Evolutionary conservation across 2,797 vertebrate species (phyloP).

Genomic region (Parauchenoglanis ngamensis): DNA sequence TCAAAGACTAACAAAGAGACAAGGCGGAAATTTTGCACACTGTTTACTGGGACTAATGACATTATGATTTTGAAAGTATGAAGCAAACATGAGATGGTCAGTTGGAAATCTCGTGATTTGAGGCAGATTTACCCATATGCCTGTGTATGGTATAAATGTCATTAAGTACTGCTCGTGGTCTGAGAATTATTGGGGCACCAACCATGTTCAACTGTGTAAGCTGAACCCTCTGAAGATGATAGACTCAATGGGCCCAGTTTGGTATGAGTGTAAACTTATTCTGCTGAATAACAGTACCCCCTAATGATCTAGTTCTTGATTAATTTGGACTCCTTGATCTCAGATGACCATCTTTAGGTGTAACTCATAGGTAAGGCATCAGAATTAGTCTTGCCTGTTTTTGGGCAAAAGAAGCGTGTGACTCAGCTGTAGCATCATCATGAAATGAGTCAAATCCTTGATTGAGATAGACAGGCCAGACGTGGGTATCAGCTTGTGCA

Average conservation of each 20-base stretch:
- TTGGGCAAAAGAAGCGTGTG: not conserved
- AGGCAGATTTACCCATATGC: too few relatives aligned
- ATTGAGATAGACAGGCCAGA: not conserved
- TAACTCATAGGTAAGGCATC: constrained; percentile 33
- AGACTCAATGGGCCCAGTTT: constrained; percentile 16
- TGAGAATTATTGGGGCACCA: not conserved
- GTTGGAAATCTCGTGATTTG: too few relatives aligned
- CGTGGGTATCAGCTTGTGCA: not conserved
- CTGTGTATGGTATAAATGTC: not conserved
- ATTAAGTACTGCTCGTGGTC: not conserved
- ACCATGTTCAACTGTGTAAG: constrained; percentile 2
- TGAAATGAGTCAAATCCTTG: constrained; percentile 13
- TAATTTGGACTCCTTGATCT: constrained; percentile 25
- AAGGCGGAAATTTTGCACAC: too few relatives aligned
- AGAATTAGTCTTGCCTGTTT: not conserved
- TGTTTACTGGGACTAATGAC: too few relatives aligned
- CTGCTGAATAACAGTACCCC: not conserved
- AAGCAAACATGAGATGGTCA: too few relatives aligned
- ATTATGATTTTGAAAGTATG: too few relatives aligned
- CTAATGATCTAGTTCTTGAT: constrained; percentile 20
- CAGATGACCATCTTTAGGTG: constrained; percentile 19
- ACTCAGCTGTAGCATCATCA: constrained; percentile 14
- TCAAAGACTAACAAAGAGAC: too few relatives aligned
- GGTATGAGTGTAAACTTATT: constrained; percentile 16
- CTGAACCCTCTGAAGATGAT: constrained; percentile 18